Evolutionary conservation across 2,888 invertebrate genomes (phyloP).

Genomic region (Tinea pellionella): DNA sequence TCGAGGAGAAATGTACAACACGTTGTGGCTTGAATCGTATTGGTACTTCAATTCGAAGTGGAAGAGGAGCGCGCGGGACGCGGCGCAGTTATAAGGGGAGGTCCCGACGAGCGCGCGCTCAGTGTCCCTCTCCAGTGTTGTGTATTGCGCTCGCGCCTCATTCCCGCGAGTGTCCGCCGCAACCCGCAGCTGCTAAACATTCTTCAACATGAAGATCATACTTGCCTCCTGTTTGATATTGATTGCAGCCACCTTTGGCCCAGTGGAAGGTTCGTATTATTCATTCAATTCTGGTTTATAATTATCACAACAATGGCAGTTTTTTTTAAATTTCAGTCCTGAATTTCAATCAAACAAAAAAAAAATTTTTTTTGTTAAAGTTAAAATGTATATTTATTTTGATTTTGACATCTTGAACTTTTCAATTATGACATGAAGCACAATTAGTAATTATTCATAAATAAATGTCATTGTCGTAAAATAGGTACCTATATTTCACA

Average conservation of each 20-base stretch:
- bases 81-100: conserved; percentile 64
- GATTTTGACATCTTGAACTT: not conserved
- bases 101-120: conserved; percentile 61
- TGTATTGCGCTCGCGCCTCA: conserved; percentile 46
- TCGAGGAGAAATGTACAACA: not conserved
- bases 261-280: conserved; percentile 63
- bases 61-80: conserved; percentile 45
- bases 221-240: conserved; percentile 67
- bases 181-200: conserved; percentile 28
- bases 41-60: not conserved
- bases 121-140: conserved; percentile 66
- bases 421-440: not conserved
- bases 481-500: not conserved
- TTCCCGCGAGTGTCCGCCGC: conserved; percentile 36
- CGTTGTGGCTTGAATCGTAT: not conserved
- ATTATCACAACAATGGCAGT: not conserved
- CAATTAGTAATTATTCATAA: not conserved
- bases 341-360: not conserved
- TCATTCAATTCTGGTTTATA: not conserved
- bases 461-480: not conserved
- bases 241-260: conserved; percentile 60
- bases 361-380: not conserved
- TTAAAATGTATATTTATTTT: not conserved
- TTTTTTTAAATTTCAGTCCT: not conserved
- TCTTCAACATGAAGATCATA: conserved; percentile 54